phyloP scores from a whole-genome alignment of 23 tunicate genomes.

The Pegea sp. region DNA sequence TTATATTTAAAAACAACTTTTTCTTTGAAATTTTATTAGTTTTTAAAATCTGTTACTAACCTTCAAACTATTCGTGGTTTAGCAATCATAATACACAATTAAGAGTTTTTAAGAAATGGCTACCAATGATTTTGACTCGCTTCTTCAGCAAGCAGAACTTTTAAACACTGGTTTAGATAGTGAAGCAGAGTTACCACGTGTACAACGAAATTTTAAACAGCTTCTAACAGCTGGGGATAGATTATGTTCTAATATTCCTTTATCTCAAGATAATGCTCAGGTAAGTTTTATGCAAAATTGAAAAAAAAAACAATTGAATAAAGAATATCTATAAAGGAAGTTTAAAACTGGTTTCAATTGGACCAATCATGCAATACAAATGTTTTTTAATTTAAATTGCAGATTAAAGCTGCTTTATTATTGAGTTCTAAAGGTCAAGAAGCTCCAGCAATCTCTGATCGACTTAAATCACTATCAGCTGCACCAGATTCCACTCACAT shows the following conservation, averaged over 20 bases:
- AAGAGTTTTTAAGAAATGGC: too few relatives aligned
- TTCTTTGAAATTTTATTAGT: too few relatives aligned
- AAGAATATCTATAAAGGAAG: too few relatives aligned
- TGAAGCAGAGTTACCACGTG: slow-evolving; percentile 66
- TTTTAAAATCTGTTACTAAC: too few relatives aligned
- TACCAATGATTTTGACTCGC: slow-evolving; percentile 60
- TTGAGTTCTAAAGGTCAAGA: slow-evolving; percentile 79
- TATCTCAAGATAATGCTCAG: slow-evolving; percentile 53
- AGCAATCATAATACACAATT: too few relatives aligned
- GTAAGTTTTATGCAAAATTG: too few relatives aligned
- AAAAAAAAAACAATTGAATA: too few relatives aligned
- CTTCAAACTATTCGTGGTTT: too few relatives aligned
- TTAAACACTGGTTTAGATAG: slow-evolving; percentile 69
- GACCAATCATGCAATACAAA: too few relatives aligned
- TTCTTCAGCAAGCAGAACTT: slow-evolving; percentile 83
- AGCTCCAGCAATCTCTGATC: slow-evolving; percentile 62
- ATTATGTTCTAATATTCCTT: slow-evolving; percentile 45
- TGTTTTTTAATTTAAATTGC: too few relatives aligned
- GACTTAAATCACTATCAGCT: slow-evolving; percentile 45
- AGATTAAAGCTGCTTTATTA: slow-evolving; percentile 79
- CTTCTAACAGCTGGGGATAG: slow-evolving; percentile 77
- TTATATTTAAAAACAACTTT: too few relatives aligned
- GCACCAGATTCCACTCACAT: slow-evolving; percentile 46
- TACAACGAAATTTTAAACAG: slow-evolving; percentile 86
- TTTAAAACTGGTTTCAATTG: too few relatives aligned